phyloP scores from a whole-genome alignment of 2,888 invertebrate species.

The Meloe dianella region DNA sequence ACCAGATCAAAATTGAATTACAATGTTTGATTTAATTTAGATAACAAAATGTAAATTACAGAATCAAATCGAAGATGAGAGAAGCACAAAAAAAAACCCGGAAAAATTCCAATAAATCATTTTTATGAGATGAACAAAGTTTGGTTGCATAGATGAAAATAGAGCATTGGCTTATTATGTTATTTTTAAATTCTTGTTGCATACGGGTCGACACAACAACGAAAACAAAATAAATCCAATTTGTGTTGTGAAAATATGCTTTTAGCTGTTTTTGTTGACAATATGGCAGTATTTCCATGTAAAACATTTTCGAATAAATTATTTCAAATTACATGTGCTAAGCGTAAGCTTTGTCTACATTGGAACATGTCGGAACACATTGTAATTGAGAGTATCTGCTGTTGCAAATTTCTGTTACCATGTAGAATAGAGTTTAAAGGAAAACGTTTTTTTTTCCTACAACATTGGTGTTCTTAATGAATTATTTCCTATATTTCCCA shows the following conservation, averaged over 20 bases:
- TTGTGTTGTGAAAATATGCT: background rate
- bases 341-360: too few relatives aligned
- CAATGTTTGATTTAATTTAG: conserved; percentile 4
- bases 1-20: background rate
- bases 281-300: background rate
- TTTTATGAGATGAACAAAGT: background rate
- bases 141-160: background rate
- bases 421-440: too few relatives aligned
- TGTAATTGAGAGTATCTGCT: too few relatives aligned
- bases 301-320: background rate
- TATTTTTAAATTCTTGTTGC: background rate
- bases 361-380: too few relatives aligned
- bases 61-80: background rate
- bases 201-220: background rate
- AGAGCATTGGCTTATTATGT: background rate
- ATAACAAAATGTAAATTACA: background rate
- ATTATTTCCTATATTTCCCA: background rate
- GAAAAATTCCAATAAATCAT: background rate
- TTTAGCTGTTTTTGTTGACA: background rate
- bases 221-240: background rate
- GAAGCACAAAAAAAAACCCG: too few relatives aligned
- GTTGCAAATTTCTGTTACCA: too few relatives aligned
- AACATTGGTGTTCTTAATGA: background rate
- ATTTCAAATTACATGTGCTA: too few relatives aligned
- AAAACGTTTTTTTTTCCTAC: background rate